Evolutionary conservation across 2,113 vertebrate genomes (phyloP).

Genomic region (Caretta caretta): DNA sequence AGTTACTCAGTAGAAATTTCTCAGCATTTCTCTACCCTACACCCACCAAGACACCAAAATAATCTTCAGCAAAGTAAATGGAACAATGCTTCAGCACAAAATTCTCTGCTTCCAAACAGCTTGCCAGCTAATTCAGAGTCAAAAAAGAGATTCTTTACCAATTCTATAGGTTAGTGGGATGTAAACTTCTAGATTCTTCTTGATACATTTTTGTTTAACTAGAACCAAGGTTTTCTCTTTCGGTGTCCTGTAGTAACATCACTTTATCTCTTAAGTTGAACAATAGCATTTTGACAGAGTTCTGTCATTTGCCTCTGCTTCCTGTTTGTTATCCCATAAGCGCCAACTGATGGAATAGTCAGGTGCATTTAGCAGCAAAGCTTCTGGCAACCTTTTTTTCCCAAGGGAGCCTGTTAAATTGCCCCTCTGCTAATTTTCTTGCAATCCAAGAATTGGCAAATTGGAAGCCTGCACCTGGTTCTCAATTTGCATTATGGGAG

Average conservation of each 20-base stretch:
- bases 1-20: not conserved
- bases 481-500: not conserved
- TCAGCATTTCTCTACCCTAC: not conserved
- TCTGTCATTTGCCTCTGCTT: not conserved
- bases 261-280: not conserved
- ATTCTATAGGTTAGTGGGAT: not conserved
- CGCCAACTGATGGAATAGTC: not conserved
- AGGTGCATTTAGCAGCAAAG: not conserved
- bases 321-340: not conserved
- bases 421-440: not conserved
- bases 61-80: not conserved
- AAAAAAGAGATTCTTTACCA: not conserved
- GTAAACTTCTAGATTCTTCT: not conserved
- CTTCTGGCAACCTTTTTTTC: not conserved
- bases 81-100: not conserved
- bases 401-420: slow-evolving; percentile 1
- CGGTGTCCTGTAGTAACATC: not conserved
- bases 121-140: not conserved
- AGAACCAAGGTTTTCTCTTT: not conserved
- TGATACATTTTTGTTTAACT: not conserved
- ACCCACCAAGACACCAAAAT: not conserved
- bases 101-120: slow-evolving; percentile 11
- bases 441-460: not conserved
- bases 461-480: slow-evolving; percentile 1
- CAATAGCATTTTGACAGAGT: not conserved